Percentiles rank a stretch among this genome's conserved stretches.
Evolutionary conservation across 2,797 vertebrate species (phyloP).

Genomic region (Pseudomugil tenellus): DNA sequence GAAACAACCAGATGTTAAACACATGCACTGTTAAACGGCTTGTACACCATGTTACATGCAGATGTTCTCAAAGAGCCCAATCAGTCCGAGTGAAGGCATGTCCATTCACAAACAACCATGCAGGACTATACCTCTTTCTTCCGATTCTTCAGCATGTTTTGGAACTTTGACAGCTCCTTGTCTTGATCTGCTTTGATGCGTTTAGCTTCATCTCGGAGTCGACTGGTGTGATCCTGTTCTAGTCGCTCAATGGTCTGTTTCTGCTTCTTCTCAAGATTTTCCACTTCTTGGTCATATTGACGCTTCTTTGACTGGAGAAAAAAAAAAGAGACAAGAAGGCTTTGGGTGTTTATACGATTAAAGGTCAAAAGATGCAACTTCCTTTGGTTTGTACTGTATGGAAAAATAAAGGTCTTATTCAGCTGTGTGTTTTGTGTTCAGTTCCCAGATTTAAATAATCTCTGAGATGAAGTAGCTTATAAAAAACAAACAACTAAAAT

Average conservation of each 20-base stretch:
- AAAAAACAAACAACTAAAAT: constrained; percentile 5
- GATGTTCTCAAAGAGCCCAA: constrained; percentile 11
- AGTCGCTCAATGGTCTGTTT: constrained; percentile 97
- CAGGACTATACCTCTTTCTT: constrained; percentile 91
- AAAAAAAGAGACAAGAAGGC: not conserved
- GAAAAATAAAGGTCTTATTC: not conserved
- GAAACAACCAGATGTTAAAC: constrained; percentile 26
- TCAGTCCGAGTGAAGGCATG: constrained; percentile 2
- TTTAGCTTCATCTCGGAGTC: constrained; percentile 94
- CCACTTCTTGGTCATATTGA: constrained; percentile 97
- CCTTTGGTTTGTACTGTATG: not conserved
- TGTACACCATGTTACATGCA: constrained; percentile 33
- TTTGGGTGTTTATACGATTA: not conserved
- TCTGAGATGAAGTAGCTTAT: constrained; percentile 23
- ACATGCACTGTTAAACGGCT: constrained; percentile 43
- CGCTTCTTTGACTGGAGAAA: constrained; percentile 88
- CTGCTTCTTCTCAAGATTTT: constrained; percentile 97
- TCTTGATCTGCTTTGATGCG: constrained; percentile 97
- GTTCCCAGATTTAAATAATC: constrained; percentile 8
- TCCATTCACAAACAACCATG: constrained; percentile 31
- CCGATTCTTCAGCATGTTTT: constrained; percentile 95
- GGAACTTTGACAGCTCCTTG: constrained; percentile 96
- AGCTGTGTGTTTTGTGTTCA: not conserved
- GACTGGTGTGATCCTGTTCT: constrained; percentile 97
- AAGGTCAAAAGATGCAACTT: not conserved